Evolutionary conservation across 1,140 invertebrate genomes (phyloP), one percentile per base, ranked within the genome.

Genomic region (Uloborus diversus): DNA sequence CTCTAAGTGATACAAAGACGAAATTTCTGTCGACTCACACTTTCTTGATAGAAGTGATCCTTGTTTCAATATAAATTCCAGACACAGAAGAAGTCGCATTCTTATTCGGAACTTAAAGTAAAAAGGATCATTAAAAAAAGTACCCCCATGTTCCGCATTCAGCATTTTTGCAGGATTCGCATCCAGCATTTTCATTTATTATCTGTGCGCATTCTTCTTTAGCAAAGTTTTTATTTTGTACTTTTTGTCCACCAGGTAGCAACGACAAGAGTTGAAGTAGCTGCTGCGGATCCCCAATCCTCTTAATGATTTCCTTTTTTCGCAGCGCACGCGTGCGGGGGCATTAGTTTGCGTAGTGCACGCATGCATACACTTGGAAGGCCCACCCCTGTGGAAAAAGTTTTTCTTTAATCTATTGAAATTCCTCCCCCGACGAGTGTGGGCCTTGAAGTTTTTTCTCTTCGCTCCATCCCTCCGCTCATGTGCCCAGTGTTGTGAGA

Each of bases 401-500:
- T 78, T 78, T 75, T 49, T 51, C 73, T 66, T 37, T 78, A 78
- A 78, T 78, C 73, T 78, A 78, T 78, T 78, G 73, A 78, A 78
- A 78, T 78, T 78, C 73, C 73, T 65, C 49, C 73, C 61, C 32
- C 59, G 70, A 75, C 57, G 59, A 30, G n/a, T 7, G 49, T 66
- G 78, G 56, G 35, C 65, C 32, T 30, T 51, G 32, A 37, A 33
- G 28, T 65, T 80, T 69, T 30, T 71, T 57, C 51, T 17, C 47
- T 35, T 35, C 9, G 49, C n/a, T n/a, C n/a, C n/a, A n/a, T n/a
- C n/a, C n/a, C 30, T 20, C 57, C 27, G 57, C 27, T 28, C 57
- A 30, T 70, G 76, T 80, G 79, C 68, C 68, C 79, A 71, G 56
- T 57, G 66, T 80, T 71, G 79, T 80, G 79, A 80, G 68, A 80